These are phyloP conservation scores for Xiphophorus birchmanni DNA, from an alignment of 2,797 vertebrate species.

Conservation along the genomic window DNA sequence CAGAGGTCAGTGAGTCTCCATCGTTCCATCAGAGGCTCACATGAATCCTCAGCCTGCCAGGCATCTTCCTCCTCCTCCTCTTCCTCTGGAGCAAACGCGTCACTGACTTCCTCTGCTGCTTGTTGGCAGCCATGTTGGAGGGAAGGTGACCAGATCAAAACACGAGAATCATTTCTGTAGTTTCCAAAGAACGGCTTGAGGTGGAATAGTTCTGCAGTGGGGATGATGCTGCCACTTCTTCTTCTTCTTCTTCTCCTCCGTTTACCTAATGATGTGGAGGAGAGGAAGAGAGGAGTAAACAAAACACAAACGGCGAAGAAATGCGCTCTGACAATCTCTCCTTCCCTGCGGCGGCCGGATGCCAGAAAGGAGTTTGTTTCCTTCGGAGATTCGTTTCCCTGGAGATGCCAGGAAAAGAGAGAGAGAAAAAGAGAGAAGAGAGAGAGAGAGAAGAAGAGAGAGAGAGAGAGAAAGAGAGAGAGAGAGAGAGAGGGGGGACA, in stretches of 20 bases:
- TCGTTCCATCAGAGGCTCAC: slow-evolving; percentile 63
- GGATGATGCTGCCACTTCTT: slow-evolving; percentile 47
- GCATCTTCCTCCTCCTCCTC: slow-evolving; percentile 45
- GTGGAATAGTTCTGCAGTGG: slow-evolving; percentile 74
- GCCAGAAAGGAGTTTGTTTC: slow-evolving; percentile 83
- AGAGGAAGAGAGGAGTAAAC: slow-evolving; percentile 8
- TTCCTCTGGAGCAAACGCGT: slow-evolving; percentile 52
- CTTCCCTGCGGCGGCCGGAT: slow-evolving; percentile 83
- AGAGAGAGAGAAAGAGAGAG: no score
- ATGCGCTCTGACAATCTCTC: slow-evolving; percentile 87
- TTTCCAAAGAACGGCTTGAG: slow-evolving; percentile 75
- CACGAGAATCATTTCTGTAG: slow-evolving; percentile 72
- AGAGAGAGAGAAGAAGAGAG: no score
- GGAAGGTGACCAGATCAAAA: slow-evolving; percentile 77
- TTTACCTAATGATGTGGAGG: slow-evolving; percentile 81
- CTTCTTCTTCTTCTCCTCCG: slow-evolving; percentile 29
- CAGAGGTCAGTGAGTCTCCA: slow-evolving; percentile 53
- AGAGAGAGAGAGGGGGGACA: slow-evolving; percentile 79
- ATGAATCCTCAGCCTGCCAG: slow-evolving; percentile 47
- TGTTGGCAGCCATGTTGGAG: slow-evolving; percentile 73
- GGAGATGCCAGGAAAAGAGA: slow-evolving; percentile 79
- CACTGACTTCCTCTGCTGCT: slow-evolving; percentile 54
- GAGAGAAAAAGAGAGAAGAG: no score
- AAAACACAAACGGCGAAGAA: slow-evolving; percentile 69
- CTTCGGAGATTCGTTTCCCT: slow-evolving; percentile 86